These are phyloP conservation scores for Chionodraco myersi DNA, from an alignment of 2,113 vertebrate genomes.

Conservation along the genomic window DNA sequence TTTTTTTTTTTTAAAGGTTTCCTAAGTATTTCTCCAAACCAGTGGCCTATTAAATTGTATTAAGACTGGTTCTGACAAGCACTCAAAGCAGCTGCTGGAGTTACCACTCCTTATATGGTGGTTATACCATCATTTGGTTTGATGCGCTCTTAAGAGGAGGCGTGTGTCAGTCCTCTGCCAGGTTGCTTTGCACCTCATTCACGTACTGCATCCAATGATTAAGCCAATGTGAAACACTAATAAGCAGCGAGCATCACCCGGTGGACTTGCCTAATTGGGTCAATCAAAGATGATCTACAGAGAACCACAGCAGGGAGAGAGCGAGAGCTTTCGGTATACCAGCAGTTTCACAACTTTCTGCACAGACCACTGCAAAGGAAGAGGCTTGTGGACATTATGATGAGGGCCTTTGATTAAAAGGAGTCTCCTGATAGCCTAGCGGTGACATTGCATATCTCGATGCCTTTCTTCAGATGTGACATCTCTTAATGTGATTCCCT, in stretches of 20 bases:
- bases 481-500: conserved; percentile 48
- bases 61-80: conserved; percentile 34
- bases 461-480: conserved; percentile 60
- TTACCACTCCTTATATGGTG: conserved; percentile 26
- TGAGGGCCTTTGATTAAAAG: conserved; percentile 64
- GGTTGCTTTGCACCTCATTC: conserved; percentile 70
- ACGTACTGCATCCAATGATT: conserved; percentile 72
- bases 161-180: conserved; percentile 56
- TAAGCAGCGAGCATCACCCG: conserved; percentile 76
- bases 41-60: conserved; percentile 47
- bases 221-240: conserved; percentile 76
- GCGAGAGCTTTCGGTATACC: conserved; percentile 49
- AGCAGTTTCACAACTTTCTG: conserved; percentile 46
- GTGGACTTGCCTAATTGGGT: conserved; percentile 80
- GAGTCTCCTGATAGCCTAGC: conserved; percentile 50
- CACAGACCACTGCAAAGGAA: conserved; percentile 57
- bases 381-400: conserved; percentile 60
- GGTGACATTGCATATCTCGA: conserved; percentile 62
- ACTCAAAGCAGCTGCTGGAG: conserved; percentile 54
- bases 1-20: conserved; percentile 14
- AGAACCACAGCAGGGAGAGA: conserved; percentile 56
- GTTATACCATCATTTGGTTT: conserved; percentile 60
- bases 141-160: conserved; percentile 75
- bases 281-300: conserved; percentile 77
- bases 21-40: conserved; percentile 33